Evolutionary conservation across 2,888 invertebrate genomes (phyloP).

Genomic region (Epinotia bilunana): DNA sequence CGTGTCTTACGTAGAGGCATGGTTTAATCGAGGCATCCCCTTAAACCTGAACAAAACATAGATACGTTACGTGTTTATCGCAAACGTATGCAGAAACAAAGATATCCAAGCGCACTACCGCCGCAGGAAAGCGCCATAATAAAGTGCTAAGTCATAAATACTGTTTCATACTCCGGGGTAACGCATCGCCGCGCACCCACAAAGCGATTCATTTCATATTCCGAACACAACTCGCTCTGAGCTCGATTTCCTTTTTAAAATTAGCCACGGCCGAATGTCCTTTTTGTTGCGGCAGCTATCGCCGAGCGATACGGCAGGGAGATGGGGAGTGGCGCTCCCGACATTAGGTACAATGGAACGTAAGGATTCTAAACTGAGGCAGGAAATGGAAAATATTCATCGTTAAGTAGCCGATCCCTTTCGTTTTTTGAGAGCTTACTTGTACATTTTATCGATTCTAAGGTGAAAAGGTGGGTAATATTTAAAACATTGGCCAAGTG

Average conservation of each 20-base stretch:
- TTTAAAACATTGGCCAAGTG: too few species aligned
- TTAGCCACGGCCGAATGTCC: conserved; percentile 80
- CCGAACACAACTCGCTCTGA: conserved; percentile 63
- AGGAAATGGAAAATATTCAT: conserved; percentile 22
- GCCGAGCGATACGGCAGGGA: conserved; percentile 63
- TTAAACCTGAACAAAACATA: background rate
- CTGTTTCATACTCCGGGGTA: conserved; percentile 54
- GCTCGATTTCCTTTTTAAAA: conserved; percentile 83
- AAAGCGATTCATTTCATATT: conserved; percentile 56
- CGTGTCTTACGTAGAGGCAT: too few species aligned
- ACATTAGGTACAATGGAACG: conserved; percentile 61
- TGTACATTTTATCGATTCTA: too few species aligned
- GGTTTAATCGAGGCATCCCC: too few species aligned
- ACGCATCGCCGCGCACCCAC: conserved; percentile 81
- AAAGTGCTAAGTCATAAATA: conserved; percentile 73
- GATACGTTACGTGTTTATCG: conserved; percentile 7
- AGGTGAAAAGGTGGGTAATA: too few species aligned
- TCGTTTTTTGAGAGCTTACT: background rate
- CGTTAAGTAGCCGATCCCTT: background rate
- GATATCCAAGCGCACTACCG: conserved; percentile 57
- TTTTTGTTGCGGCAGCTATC: conserved; percentile 75
- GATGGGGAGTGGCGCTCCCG: conserved; percentile 51
- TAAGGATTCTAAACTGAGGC: conserved; percentile 25
- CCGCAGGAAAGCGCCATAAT: conserved; percentile 65
- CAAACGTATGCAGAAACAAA: conserved; percentile 50